Evolutionary conservation across 2,888 invertebrate species (phyloP).

Genomic region (Volucella bombylans): DNA sequence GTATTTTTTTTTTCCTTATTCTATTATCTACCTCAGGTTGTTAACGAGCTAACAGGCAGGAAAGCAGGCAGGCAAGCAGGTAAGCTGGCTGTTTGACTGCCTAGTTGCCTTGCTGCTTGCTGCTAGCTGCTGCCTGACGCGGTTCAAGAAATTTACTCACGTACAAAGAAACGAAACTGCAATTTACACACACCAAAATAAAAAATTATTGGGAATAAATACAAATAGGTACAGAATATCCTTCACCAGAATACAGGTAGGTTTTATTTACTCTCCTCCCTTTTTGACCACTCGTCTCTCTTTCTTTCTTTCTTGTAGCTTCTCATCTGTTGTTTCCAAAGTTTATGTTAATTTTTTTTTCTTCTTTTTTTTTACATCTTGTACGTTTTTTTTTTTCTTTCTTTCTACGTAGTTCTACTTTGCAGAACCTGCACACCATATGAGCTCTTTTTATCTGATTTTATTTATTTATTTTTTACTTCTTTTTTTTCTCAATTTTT

Average conservation of each 20-base stretch:
- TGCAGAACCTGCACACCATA: conserved; percentile 50
- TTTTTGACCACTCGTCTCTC: conserved; percentile 7
- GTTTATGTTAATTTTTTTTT: conserved; percentile 58
- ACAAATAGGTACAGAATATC: conserved; percentile 69
- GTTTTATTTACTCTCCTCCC: conserved; percentile 58
- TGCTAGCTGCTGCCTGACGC: conserved; percentile 37
- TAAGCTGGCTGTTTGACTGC: too few relatives aligned
- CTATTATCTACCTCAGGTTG: conserved; percentile 57
- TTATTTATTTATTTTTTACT: conserved; percentile 10
- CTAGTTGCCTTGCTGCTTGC: conserved; percentile 8
- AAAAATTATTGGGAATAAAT: conserved; percentile 50
- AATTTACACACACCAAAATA: conserved; percentile 65
- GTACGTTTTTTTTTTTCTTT: conserved; percentile 17
- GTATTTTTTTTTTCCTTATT: conserved; percentile 26
- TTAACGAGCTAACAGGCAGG: conserved; percentile 61
- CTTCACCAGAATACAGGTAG: conserved; percentile 69
- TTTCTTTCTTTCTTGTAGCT: conserved; percentile 39
- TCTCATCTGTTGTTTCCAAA: conserved; percentile 52
- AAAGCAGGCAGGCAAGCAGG: conserved; percentile 4
- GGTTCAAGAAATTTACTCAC: conserved; percentile 63
- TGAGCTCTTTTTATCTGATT: conserved; percentile 29
- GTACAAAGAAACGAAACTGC: conserved; percentile 66
- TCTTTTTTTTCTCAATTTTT: conserved; percentile 1
- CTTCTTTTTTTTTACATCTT: conserved; percentile 35
- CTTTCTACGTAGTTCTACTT: conserved; percentile 36